These are phyloP conservation scores for Calidris pugnax DNA, from an alignment of 2,113 vertebrate species.

Conservation along the genomic window DNA sequence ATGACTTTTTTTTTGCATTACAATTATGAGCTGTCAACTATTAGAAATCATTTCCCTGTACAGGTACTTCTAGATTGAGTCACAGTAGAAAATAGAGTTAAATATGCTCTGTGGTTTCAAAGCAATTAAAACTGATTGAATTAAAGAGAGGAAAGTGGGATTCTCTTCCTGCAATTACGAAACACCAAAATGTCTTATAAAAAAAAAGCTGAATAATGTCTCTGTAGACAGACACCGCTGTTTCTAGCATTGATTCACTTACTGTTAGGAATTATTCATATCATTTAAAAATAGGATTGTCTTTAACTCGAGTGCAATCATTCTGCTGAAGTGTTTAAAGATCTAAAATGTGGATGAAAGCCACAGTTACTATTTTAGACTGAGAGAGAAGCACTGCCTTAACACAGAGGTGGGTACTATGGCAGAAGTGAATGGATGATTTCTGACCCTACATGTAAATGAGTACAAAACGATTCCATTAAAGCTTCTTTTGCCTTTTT, in stretches of 20 bases:
- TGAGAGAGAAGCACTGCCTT: not conserved
- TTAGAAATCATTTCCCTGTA: not conserved
- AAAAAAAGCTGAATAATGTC: not conserved
- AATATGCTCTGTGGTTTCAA: not conserved
- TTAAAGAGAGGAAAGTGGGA: not conserved
- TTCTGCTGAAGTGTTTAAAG: not conserved
- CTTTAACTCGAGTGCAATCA: not conserved
- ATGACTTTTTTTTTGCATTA: not conserved
- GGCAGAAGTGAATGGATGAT: not conserved
- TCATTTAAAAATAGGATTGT: not conserved
- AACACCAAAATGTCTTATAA: not conserved
- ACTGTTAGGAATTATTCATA: not conserved
- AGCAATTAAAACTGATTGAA: constrained; percentile 20
- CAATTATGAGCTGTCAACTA: not conserved
- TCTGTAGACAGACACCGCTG: not conserved
- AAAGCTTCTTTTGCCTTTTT: not conserved
- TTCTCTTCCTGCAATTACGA: not conserved
- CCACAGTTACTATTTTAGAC: not conserved
- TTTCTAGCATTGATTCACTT: not conserved
- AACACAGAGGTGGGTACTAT: not conserved
- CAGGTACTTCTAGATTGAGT: not conserved
- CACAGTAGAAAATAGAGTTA: not conserved
- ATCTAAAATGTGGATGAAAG: not conserved
- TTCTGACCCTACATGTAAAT: not conserved
- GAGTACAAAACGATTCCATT: not conserved